Percentiles rank a stretch among this genome's conserved stretches.
These are phyloP conservation scores for Drosophila incognita DNA, from an alignment of 2,888 invertebrate genomes.

Conservation along the genomic window DNA sequence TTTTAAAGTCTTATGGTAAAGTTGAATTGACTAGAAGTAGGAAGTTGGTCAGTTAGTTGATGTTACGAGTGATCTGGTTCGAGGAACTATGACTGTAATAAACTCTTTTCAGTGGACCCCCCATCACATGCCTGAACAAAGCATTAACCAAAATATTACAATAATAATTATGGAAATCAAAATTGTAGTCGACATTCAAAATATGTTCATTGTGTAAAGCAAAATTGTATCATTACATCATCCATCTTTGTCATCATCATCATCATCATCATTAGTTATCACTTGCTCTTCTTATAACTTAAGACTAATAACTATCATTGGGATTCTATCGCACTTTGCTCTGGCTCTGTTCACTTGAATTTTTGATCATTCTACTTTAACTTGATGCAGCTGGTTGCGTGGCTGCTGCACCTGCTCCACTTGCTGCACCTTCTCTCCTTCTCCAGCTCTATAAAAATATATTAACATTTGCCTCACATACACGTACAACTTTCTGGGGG, in stretches of 20 bases:
- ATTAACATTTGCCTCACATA: constrained; percentile 1
- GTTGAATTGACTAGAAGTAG: constrained; percentile 62
- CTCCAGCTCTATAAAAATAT: constrained; percentile 1
- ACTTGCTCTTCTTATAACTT: constrained; percentile 76
- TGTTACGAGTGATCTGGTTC: constrained; percentile 14
- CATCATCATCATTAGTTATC: constrained; percentile 64
- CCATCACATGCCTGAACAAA: constrained; percentile 40
- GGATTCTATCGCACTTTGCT: constrained; percentile 66
- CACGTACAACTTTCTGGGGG: background rate
- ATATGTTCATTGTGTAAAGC: constrained; percentile 36
- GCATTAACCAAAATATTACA: constrained; percentile 14
- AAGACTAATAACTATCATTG: constrained; percentile 77
- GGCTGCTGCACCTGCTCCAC: background rate
- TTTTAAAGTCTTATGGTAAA: constrained; percentile 43
- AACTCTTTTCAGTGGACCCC: background rate
- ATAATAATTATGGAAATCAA: constrained; percentile 23
- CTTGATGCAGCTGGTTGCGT: background rate
- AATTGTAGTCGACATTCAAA: constrained; percentile 44
- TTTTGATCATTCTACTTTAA: constrained; percentile 36
- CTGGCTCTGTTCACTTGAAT: constrained; percentile 41
- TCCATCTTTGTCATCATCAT: background rate
- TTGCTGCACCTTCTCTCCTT: background rate
- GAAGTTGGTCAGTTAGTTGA: constrained; percentile 39
- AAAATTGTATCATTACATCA: constrained; percentile 15
- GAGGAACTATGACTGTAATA: constrained; percentile 11